phyloP scores from a whole-genome alignment of 2,888 invertebrate species.

The Orchesella flavescens region DNA sequence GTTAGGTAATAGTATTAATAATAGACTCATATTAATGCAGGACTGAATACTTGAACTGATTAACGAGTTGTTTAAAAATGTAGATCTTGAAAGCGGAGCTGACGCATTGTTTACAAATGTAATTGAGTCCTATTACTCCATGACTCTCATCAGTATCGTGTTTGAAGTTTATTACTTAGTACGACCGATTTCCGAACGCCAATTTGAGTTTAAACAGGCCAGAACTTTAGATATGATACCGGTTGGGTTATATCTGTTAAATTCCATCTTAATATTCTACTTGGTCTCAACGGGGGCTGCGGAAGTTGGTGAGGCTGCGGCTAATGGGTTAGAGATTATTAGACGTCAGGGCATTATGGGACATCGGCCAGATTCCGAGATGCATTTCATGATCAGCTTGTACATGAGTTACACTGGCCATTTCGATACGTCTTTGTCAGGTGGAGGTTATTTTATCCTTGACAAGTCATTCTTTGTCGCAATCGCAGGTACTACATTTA shows the following conservation, averaged over 20 bases:
- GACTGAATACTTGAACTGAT: not conserved
- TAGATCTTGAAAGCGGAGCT: constrained; percentile 66
- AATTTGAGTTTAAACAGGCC: constrained; percentile 39
- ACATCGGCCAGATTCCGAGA: constrained; percentile 61
- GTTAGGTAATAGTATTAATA: constrained; percentile 9
- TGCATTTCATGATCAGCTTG: constrained; percentile 67
- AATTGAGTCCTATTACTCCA: constrained; percentile 67
- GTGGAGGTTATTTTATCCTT: constrained; percentile 61
- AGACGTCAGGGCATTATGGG: constrained; percentile 67
- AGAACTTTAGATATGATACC: constrained; percentile 57
- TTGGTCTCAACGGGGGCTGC: constrained; percentile 43
- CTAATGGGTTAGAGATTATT: constrained; percentile 67
- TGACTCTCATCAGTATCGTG: constrained; percentile 63
- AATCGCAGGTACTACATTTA: constrained; percentile 43
- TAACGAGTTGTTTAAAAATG: too few species aligned
- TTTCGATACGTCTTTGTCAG: constrained; percentile 61
- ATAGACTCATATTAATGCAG: too few species aligned
- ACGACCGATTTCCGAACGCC: constrained; percentile 33
- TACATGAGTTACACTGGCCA: constrained; percentile 67
- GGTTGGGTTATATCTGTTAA: constrained; percentile 49
- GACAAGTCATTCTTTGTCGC: constrained; percentile 60
- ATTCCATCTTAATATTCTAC: constrained; percentile 51
- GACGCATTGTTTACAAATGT: constrained; percentile 65
- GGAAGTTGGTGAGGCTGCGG: constrained; percentile 61
- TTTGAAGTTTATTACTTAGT: constrained; percentile 68